A percentile compares a stretch with the other conserved stretches of the same genome.
Conservation (phyloP, 1,140 invertebrate species). For the Panagrolaimus sp. region DNA sequence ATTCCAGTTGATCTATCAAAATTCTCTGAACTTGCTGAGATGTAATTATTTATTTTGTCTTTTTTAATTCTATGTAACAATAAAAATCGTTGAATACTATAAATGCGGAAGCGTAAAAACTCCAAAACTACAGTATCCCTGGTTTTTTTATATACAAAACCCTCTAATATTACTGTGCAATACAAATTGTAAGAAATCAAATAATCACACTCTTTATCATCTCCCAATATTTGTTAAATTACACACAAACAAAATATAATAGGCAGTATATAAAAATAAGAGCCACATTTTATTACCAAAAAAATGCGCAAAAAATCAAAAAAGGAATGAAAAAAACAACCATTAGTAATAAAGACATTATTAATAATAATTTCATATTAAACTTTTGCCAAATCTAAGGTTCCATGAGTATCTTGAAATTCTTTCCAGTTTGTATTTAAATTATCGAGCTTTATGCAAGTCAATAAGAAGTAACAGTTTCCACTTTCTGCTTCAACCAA, state of each 20-base stretch:
- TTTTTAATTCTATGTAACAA: too few relatives aligned
- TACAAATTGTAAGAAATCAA: too few relatives aligned
- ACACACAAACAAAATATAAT: neutral
- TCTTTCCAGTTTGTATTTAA: constrained; percentile 45
- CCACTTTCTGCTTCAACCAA: constrained; percentile 38
- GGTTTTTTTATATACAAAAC: too few relatives aligned
- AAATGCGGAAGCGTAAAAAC: too few relatives aligned
- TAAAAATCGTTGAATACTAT: too few relatives aligned
- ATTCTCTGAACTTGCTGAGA: too few relatives aligned
- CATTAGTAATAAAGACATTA: constrained; percentile 10
- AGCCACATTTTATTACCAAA: neutral
- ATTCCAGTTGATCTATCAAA: too few relatives aligned
- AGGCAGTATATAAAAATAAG: neutral
- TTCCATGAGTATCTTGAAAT: constrained; percentile 38
- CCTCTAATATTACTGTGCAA: too few relatives aligned
- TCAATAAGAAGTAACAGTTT: constrained; percentile 44
- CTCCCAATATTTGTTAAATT: neutral
- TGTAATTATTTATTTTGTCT: too few relatives aligned
- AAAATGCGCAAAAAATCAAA: neutral
- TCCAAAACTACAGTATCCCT: too few relatives aligned
- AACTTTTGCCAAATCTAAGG: constrained; percentile 30
- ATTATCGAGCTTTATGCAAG: constrained; percentile 40
- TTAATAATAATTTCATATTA: constrained; percentile 13
- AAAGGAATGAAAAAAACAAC: neutral
- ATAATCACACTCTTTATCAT: too few relatives aligned